phyloP scores from a whole-genome alignment of 1,140 invertebrate species.

The Dermatophagoides farinae region DNA sequence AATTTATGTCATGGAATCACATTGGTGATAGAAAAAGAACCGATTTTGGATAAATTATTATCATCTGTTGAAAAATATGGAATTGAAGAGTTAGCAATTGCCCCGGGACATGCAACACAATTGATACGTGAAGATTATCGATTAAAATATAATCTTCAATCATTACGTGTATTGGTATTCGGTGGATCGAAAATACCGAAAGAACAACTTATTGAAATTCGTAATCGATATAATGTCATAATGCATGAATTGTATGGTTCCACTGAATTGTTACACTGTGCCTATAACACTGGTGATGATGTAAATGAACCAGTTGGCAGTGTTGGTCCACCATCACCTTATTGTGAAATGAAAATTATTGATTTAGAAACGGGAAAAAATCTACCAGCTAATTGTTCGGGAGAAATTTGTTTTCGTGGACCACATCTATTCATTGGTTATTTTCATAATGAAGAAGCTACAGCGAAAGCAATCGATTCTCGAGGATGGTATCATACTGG shows the following conservation, averaged over 20 bases:
- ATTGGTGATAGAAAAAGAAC: background rate
- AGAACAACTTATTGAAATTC: background rate
- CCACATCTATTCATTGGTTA: slow-evolving; percentile 39
- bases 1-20: background rate
- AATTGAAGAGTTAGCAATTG: too few relatives aligned
- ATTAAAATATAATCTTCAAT: background rate
- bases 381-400: slow-evolving; percentile 19
- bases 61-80: background rate
- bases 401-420: slow-evolving; percentile 26
- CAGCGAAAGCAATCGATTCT: slow-evolving; percentile 39
- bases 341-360: slow-evolving; percentile 22
- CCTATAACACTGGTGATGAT: too few relatives aligned
- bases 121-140: too few relatives aligned
- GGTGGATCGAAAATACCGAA: background rate
- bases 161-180: background rate
- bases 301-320: background rate
- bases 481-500: slow-evolving; percentile 53
- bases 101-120: too few relatives aligned
- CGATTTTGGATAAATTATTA: background rate
- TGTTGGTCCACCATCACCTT: background rate
- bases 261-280: background rate
- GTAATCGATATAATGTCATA: background rate
- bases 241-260: background rate
- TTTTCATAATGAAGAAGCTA: slow-evolving; percentile 48
- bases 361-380: slow-evolving; percentile 21